Evolutionary conservation across 2,888 invertebrate species (phyloP).

Genomic region (Dione vanillae): DNA sequence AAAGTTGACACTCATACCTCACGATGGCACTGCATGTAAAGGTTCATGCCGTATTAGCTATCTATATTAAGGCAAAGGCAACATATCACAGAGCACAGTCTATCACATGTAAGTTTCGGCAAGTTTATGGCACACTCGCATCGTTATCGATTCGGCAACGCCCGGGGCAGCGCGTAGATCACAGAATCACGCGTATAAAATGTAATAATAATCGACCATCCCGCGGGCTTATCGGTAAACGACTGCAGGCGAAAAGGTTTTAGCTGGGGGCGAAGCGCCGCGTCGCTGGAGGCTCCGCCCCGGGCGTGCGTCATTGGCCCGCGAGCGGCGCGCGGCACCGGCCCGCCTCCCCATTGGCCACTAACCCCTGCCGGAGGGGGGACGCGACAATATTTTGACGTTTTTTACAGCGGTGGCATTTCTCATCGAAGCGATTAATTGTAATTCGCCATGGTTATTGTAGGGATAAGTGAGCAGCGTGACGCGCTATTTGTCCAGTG

Average conservation of each 20-base stretch:
- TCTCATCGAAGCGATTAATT: conserved; percentile 80
- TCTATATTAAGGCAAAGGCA: conserved; percentile 82
- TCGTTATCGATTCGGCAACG: conserved; percentile 73
- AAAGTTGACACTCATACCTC: conserved; percentile 69
- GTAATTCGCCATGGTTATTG: conserved; percentile 82
- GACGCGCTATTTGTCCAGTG: conserved; percentile 40
- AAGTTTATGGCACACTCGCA: conserved; percentile 57
- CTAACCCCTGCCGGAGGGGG: conserved; percentile 66
- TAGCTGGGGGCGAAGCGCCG: conserved; percentile 82
- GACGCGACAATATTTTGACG: conserved; percentile 78
- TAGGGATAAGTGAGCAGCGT: conserved; percentile 81
- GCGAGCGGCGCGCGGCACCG: conserved; percentile 68
- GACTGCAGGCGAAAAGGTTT: conserved; percentile 84
- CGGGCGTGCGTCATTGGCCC: conserved; percentile 75
- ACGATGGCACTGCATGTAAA: conserved; percentile 83
- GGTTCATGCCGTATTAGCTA: conserved; percentile 73
- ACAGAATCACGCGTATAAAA: conserved; percentile 76
- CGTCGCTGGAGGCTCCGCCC: conserved; percentile 81
- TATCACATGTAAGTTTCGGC: conserved; percentile 64
- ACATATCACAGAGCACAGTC: conserved; percentile 78
- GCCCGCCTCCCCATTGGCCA: conserved; percentile 74
- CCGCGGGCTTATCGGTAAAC: conserved; percentile 83
- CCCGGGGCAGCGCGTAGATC: conserved; percentile 74
- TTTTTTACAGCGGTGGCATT: conserved; percentile 81
- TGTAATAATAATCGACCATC: conserved; percentile 83